phyloP scores from a whole-genome alignment of 2,888 invertebrate genomes.

The Acronicta aceris region DNA sequence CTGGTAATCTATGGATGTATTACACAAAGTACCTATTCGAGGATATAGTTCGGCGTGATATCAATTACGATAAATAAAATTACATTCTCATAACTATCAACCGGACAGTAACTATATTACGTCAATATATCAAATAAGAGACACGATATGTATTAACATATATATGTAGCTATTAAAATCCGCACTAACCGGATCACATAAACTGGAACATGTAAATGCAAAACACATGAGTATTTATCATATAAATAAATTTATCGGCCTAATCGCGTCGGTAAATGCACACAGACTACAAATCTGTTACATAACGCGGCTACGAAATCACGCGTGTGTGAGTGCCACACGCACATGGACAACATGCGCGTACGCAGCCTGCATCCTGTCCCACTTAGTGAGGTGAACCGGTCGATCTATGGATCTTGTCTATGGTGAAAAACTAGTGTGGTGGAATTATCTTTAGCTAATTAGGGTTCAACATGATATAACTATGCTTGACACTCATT shows the following conservation, averaged over 20 bases:
- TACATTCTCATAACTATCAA: neutral
- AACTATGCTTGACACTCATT: conserved; percentile 15
- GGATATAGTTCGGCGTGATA: neutral
- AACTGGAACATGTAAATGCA: conserved; percentile 39
- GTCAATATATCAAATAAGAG: conserved; percentile 13
- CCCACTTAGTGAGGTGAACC: conserved; percentile 83
- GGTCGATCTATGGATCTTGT: conserved; percentile 60
- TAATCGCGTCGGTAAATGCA: conserved; percentile 51
- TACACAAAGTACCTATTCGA: no score
- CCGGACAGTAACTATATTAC: conserved; percentile 4
- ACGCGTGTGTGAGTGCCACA: conserved; percentile 18
- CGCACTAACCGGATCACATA: conserved; percentile 46
- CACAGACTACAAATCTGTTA: conserved; percentile 57
- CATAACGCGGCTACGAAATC: conserved; percentile 67
- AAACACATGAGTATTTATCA: conserved; percentile 45
- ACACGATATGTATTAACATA: conserved; percentile 13
- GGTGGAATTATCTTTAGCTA: conserved; percentile 41
- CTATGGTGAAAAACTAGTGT: conserved; percentile 56
- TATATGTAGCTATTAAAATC: conserved; percentile 12
- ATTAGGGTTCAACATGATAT: conserved; percentile 37
- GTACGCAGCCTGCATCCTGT: conserved; percentile 78
- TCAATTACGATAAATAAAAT: neutral
- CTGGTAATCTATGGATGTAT: no score
- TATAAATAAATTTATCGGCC: conserved; percentile 46
- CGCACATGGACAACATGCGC: conserved; percentile 44